phyloP scores from a whole-genome alignment of 2,113 vertebrate genomes.

The Prietella phreatophila region DNA sequence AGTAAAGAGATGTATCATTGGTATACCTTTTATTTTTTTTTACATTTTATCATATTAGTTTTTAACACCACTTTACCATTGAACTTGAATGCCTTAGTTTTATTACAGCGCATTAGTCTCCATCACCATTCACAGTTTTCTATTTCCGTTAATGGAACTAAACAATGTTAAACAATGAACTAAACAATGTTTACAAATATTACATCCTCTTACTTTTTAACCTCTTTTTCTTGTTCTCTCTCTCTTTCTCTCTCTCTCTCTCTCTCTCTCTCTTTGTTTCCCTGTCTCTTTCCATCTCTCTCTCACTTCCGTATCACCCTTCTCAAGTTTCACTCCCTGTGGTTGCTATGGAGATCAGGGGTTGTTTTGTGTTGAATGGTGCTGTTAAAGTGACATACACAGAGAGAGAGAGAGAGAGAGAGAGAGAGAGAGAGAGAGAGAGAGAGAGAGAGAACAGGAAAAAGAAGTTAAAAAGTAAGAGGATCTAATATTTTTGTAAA shows the following conservation, averaged over 20 bases:
- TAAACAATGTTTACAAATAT: no score
- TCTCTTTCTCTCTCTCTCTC: slow-evolving; percentile 11
- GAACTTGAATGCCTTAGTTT: background rate
- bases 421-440: no score
- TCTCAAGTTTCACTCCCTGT: slow-evolving; percentile 48
- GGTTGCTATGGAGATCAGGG: slow-evolving; percentile 47
- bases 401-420: background rate
- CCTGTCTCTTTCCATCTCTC: background rate
- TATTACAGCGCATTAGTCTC: background rate
- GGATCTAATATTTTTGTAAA: background rate
- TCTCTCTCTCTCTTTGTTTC: slow-evolving; percentile 12
- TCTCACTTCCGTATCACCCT: slow-evolving; percentile 25
- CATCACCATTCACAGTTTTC: background rate
- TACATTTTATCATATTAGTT: background rate
- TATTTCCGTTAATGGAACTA: background rate
- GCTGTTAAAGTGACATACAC: slow-evolving; percentile 35
- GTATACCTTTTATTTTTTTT: background rate
- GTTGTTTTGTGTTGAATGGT: slow-evolving; percentile 46
- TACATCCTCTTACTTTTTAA: no score
- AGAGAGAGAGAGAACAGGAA: background rate
- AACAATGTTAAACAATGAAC: no score
- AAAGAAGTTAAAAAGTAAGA: slow-evolving; percentile 9
- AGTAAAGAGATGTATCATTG: background rate
- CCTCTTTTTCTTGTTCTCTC: no score
- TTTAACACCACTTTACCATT: background rate